A percentile compares a stretch with the other conserved stretches of the same genome.
phyloP scores from a whole-genome alignment of 1,140 invertebrate species.

The Amphibalanus amphitrite region DNA sequence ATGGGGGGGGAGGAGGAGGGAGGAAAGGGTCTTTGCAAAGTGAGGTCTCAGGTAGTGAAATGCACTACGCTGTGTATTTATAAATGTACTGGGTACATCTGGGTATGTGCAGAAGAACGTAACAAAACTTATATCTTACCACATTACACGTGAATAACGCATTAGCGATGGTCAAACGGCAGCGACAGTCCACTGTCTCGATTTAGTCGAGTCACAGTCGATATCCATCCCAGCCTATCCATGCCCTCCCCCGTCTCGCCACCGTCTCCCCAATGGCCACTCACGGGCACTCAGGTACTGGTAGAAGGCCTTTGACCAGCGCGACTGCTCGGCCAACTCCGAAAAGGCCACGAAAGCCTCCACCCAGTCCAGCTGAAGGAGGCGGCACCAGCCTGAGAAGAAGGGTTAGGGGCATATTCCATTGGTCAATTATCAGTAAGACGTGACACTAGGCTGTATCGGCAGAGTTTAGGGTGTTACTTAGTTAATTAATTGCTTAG shows the following conservation, averaged over 20 bases:
- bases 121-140: background rate
- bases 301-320: constrained; percentile 52
- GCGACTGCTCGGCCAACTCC: constrained; percentile 39
- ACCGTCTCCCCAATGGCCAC: constrained; percentile 9
- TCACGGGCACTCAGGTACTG: constrained; percentile 44
- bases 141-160: too few relatives aligned
- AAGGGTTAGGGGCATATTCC: too few relatives aligned
- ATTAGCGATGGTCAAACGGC: too few relatives aligned
- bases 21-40: too few relatives aligned
- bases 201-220: too few relatives aligned
- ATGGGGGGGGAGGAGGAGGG: too few relatives aligned
- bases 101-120: constrained; percentile 5
- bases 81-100: background rate
- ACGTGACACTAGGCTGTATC: too few relatives aligned
- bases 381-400: constrained; percentile 41
- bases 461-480: too few relatives aligned
- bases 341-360: constrained; percentile 37
- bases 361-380: constrained; percentile 42
- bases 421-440: too few relatives aligned
- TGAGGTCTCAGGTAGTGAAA: too few relatives aligned
- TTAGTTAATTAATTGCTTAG: too few relatives aligned
- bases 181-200: too few relatives aligned
- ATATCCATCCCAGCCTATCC: background rate
- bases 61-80: background rate
- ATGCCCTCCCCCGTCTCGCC: background rate